A percentile compares a stretch with the other conserved stretches of the same genome.
These are phyloP conservation scores for Neomonachus schauinslandi DNA, from an alignment of 2,113 vertebrate genomes.

Conservation along the genomic window DNA sequence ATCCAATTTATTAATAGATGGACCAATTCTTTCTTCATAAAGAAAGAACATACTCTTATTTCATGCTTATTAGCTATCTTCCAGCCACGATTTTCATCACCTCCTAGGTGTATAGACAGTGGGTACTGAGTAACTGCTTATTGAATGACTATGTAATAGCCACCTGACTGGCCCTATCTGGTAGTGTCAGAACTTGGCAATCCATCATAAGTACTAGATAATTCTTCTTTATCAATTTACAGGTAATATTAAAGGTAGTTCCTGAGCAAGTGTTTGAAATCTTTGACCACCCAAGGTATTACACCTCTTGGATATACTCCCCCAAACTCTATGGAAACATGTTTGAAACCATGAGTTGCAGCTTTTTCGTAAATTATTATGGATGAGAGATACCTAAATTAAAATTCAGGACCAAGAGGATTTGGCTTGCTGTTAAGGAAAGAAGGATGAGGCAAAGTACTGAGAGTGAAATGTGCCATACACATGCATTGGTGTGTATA, in stretches of 20 bases:
- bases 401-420: background rate
- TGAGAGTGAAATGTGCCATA: background rate
- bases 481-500: background rate
- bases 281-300: background rate
- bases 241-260: background rate
- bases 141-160: background rate
- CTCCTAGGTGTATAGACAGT: background rate
- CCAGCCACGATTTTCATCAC: background rate
- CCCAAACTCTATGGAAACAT: background rate
- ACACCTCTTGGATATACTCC: background rate
- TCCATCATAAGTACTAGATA: background rate
- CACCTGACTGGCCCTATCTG: background rate
- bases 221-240: background rate
- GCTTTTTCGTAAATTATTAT: background rate
- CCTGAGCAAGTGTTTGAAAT: background rate
- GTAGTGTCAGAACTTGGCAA: background rate
- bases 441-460: background rate
- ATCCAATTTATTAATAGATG: background rate
- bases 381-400: background rate
- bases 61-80: background rate
- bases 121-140: background rate
- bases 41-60: background rate
- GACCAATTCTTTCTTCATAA: background rate
- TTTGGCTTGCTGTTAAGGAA: background rate
- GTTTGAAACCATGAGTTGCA: background rate